phyloP scores from a whole-genome alignment of 2,113 vertebrate species.

The Hyperoodon ampullatus region DNA sequence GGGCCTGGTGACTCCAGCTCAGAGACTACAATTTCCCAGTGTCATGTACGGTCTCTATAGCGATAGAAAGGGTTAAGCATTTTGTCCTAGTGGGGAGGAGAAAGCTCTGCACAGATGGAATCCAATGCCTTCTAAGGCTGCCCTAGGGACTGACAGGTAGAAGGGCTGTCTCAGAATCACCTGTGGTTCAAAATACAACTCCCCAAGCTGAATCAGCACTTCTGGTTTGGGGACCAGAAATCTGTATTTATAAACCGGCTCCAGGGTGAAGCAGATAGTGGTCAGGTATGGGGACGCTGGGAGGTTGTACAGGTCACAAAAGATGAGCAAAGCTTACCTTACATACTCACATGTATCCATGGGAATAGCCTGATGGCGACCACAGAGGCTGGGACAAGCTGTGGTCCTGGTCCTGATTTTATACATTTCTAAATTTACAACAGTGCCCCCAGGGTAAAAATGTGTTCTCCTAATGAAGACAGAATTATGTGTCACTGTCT shows the following conservation, averaged over 20 bases:
- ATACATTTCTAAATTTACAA: not conserved
- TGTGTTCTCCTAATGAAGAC: not conserved
- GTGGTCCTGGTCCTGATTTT: not conserved
- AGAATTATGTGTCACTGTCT: no score
- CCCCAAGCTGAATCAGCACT: not conserved
- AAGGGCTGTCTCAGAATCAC: not conserved
- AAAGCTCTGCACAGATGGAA: not conserved
- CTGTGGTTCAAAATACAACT: not conserved
- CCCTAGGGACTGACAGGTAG: not conserved
- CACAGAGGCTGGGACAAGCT: not conserved
- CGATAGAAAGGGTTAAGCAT: not conserved
- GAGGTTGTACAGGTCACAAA: not conserved
- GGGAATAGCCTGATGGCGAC: not conserved
- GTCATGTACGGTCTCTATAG: accelerated
- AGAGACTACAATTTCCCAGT: not conserved
- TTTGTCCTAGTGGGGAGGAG: not conserved
- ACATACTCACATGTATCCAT: accelerated
- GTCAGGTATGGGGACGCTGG: not conserved
- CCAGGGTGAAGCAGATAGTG: accelerated
- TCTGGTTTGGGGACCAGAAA: not conserved
- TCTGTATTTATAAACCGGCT: not conserved
- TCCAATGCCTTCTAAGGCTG: not conserved
- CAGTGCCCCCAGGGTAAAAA: not conserved
- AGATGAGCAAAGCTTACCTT: not conserved
- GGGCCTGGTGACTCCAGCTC: not conserved